phyloP scores from a whole-genome alignment of 2,888 invertebrate genomes.

The Sialis fuliginosa region DNA sequence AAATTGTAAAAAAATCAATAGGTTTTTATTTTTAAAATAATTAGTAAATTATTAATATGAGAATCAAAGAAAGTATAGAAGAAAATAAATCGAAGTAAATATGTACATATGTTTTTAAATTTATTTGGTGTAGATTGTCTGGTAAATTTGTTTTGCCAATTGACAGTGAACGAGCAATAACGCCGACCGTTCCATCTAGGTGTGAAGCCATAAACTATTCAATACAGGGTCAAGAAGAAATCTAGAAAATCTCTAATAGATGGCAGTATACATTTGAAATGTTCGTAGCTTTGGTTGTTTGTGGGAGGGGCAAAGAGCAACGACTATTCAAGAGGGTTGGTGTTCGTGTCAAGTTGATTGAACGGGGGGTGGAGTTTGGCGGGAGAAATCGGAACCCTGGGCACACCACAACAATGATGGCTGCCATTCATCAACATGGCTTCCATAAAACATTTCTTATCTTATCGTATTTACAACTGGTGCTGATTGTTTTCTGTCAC shows the following conservation, averaged over 20 bases:
- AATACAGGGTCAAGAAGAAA: slow-evolving; percentile 22
- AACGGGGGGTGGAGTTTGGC: slow-evolving; percentile 37
- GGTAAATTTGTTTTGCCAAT: too few relatives aligned
- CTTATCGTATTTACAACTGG: neutral
- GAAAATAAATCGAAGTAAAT: too few relatives aligned
- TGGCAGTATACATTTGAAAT: slow-evolving; percentile 22
- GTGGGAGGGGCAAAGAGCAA: slow-evolving; percentile 15
- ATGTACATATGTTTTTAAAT: too few relatives aligned
- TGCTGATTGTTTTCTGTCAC: slow-evolving; percentile 1
- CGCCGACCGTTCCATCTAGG: slow-evolving; percentile 21
- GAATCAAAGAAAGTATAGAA: too few relatives aligned
- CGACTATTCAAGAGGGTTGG: slow-evolving; percentile 20
- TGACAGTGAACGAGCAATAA: too few relatives aligned
- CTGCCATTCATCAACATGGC: slow-evolving; percentile 41
- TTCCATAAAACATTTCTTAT: slow-evolving; percentile 14
- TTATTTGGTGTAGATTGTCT: too few relatives aligned
- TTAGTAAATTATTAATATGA: too few relatives aligned
- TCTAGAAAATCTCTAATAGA: slow-evolving; percentile 25
- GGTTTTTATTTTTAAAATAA: too few relatives aligned
- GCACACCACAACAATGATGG: slow-evolving; percentile 34
- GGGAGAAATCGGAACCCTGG: slow-evolving; percentile 13
- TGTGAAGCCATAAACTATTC: slow-evolving; percentile 25
- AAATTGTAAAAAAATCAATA: too few relatives aligned
- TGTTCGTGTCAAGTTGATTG: slow-evolving; percentile 33
- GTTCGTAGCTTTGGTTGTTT: slow-evolving; percentile 11